Base-by-base conservation (phyloP, 2,113 vertebrate species). In the Megaleporinus macrocephalus region DNA sequence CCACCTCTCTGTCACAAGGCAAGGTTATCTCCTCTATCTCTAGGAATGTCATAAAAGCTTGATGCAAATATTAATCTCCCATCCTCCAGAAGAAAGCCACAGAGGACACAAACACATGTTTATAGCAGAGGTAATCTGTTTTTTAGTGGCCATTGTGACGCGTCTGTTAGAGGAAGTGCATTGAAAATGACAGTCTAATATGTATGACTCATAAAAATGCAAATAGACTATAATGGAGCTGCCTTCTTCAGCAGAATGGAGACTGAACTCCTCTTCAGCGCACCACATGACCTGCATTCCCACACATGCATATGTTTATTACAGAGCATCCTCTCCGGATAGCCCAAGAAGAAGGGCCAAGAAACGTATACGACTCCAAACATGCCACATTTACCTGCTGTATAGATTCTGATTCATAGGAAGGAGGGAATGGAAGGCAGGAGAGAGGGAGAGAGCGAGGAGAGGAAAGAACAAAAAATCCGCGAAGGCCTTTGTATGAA, bases 121-220 rank as follows among this genome's bases (percentile, higher is more conserved):
- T 86, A 77, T 63, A 62, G 80, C 76, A 47, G 10, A 49, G 5
- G 76, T 65, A 53, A 74, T 86, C 70, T 84, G 73, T 85, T 81
- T 86, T 90, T 80, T 80, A 80, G 77, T 78, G 16, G 55, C 29
- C 24, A 78, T 69, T 65, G 55, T 78, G 75, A 83, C 65, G 79
- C 24, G 16, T 49, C 10, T 78, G 41, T 66, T 53, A 61, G 27
- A 53, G 49, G 20, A 62, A 85, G 73, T 81, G 82, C 59, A 85
- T 65, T 66, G 74, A 73, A 82, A 86, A 78, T 77, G 84, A 86
- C 85, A 86, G 83, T 80, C 83, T 83, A 81, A 87, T 73, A 82
- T 51, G 27, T 66, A 53, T 74, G 68, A 80, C 78, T 88, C 71
- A 80, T 84, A 89, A 87, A 91, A 90, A 91, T 87, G 83, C 77